These are phyloP conservation scores for Camponotus vicinus DNA, from an alignment of 1,140 invertebrate genomes.

Conservation along the genomic window DNA sequence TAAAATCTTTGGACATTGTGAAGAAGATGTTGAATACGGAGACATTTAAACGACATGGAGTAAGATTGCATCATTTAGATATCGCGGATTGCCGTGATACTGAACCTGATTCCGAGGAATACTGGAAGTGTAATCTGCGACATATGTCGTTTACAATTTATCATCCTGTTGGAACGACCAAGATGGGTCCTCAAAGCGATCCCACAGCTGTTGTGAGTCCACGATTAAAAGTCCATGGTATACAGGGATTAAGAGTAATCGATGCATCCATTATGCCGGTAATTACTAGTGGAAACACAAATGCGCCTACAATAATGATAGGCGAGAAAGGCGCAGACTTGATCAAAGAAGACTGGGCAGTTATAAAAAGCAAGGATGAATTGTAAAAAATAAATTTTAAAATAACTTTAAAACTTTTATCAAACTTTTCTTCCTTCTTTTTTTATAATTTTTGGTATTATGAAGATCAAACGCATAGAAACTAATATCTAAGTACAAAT, in stretches of 20 bases:
- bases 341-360: constrained; percentile 76
- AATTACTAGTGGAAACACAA: constrained; percentile 93
- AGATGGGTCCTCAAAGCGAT: constrained; percentile 86
- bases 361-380: background rate
- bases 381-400: background rate
- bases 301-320: constrained; percentile 92
- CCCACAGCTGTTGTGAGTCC: constrained; percentile 91
- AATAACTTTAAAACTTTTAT: too few relatives aligned
- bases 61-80: constrained; percentile 54
- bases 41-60: constrained; percentile 75
- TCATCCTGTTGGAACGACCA: constrained; percentile 85
- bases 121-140: constrained; percentile 86
- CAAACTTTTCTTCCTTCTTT: too few relatives aligned
- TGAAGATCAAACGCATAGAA: too few relatives aligned
- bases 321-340: constrained; percentile 91
- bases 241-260: constrained; percentile 90
- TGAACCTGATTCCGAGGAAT: constrained; percentile 81
- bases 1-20: constrained; percentile 72
- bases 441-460: too few relatives aligned
- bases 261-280: constrained; percentile 93
- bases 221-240: constrained; percentile 90
- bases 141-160: constrained; percentile 84
- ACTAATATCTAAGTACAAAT: too few relatives aligned
- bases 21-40: constrained; percentile 71
- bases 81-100: constrained; percentile 72